Percentiles rank a stretch among this genome's conserved stretches.
Conservation (phyloP, 2,113 vertebrate species). For the Anhinga anhinga region DNA sequence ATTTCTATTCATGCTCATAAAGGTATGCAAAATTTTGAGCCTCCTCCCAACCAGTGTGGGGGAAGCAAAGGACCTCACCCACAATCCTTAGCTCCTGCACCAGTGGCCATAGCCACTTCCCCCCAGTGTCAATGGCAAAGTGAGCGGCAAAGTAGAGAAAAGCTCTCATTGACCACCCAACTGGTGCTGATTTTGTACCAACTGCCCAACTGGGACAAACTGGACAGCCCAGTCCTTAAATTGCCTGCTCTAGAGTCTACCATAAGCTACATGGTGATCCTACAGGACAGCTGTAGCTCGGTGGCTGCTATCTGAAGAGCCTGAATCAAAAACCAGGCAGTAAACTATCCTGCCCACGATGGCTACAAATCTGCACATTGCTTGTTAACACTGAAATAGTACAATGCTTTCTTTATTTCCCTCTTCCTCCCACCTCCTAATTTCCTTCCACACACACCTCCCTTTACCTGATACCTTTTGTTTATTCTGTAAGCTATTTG, state of each 20-base stretch:
- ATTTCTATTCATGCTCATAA: neutral
- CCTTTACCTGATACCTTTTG: neutral
- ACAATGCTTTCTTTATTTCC: neutral
- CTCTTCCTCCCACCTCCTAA: neutral
- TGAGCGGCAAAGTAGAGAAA: neutral
- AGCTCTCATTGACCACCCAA: neutral
- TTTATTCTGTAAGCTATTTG: neutral
- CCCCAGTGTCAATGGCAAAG: neutral
- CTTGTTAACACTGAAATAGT: neutral
- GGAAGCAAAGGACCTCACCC: neutral
- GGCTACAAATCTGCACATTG: neutral
- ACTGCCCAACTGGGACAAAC: neutral
- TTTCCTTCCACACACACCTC: neutral
- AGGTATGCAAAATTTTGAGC: neutral
- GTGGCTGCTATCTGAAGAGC: neutral
- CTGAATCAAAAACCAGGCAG: neutral
- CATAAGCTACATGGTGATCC: neutral
- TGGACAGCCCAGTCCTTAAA: neutral
- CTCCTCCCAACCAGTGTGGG: accelerated
- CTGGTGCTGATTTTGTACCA: neutral
- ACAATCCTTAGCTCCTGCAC: accelerated
- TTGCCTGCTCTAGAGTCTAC: neutral
- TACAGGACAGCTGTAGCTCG: neutral
- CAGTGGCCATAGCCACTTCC: neutral
- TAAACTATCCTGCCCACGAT: neutral